Evolutionary conservation across 2,113 vertebrate species (phyloP).

Genomic region (Cryptotis parvus): DNA sequence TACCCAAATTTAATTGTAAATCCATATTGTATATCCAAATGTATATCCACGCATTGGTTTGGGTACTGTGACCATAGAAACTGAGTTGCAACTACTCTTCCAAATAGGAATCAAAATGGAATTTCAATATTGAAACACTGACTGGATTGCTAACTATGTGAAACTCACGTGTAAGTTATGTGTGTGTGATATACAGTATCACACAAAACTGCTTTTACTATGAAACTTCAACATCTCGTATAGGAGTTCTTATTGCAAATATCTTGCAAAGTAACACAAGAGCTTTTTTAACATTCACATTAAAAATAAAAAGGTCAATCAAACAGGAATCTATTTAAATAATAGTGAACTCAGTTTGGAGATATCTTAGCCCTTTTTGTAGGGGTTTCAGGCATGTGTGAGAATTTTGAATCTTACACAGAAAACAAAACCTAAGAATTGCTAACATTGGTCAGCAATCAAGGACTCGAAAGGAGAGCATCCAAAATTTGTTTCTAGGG

Average conservation of each 20-base stretch:
- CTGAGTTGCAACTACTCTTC: no score
- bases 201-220: background rate
- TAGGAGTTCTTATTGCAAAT: background rate
- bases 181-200: background rate
- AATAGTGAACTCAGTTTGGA: background rate
- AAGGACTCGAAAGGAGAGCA: background rate
- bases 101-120: background rate
- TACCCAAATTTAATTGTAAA: no score
- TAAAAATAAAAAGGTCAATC: conserved; percentile 27
- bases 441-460: background rate
- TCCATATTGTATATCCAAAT: no score
- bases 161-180: conserved; percentile 15
- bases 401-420: conserved; percentile 54
- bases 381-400: background rate
- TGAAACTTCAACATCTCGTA: conserved; percentile 32
- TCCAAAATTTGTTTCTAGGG: no score
- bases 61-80: no score
- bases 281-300: conserved; percentile 6
- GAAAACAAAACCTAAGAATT: background rate
- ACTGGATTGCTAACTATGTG: background rate
- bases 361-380: background rate
- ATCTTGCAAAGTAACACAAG: conserved; percentile 31
- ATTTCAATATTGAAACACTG: background rate
- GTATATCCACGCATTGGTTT: no score
- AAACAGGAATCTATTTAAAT: conserved; percentile 46